Base-by-base conservation (phyloP, 1,140 invertebrate genomes). In the Drosophila lini region DNA sequence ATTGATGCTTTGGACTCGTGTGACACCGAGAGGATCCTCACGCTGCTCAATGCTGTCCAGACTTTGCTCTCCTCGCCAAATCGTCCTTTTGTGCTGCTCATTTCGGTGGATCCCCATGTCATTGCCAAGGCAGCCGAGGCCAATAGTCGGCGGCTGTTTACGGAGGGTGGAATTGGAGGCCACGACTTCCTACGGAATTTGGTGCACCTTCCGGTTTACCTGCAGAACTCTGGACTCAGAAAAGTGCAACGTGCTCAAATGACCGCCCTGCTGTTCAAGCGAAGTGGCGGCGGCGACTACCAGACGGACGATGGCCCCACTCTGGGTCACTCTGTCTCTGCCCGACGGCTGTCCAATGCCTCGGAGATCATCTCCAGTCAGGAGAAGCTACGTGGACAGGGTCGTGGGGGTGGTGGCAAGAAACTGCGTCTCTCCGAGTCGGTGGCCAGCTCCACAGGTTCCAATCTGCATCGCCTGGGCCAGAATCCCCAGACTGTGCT, bases 1-100 rank as follows among this genome's bases (percentile, higher is more conserved):
- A 97, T 99, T 28, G 99, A 99, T 93, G 98, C 98, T 2, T 93
- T 99, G 73, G 98, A 99, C 93, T 98, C 97, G 90, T 99, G 98
- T 91, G 98, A 99, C 92, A 98, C 99, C 91, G 98, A 99, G 84
- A 98, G 98, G 93, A 98, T 99, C 16, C 93, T 99, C 7, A 94
- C 97, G 1, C 95, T 98, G 31, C 93, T 99, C 22, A 98, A 99
- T 93, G 97, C 98, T 4, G 96, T 99, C 38, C 97, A 99, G 93
- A 96, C 98, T 19, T 93, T 99, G 32, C 99, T 99, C 92, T 97
- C 97, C 32, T 97, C 98, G 91, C 95, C 96, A 9, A 96, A 96
- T 89, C 96, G 96, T 64, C 98, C 98, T 0, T 99, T 99, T 93
- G 97, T 99, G 78, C 95, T 98, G 62, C 95, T 99, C 55, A 93